Base-by-base conservation (phyloP, 1,140 invertebrate genomes). In the Cheumatopsyche charites region DNA sequence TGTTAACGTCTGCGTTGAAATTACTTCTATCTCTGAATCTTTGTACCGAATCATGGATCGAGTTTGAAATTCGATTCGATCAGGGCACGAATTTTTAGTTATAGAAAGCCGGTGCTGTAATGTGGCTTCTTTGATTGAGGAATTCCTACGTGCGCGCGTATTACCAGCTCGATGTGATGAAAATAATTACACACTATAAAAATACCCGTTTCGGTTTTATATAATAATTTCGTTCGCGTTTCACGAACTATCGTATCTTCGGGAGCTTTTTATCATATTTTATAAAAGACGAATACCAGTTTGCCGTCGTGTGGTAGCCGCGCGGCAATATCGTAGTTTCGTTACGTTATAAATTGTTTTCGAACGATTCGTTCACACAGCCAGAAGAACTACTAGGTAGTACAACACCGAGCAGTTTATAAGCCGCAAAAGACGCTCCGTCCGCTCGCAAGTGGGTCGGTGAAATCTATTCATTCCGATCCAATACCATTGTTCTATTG, bases 401-500 rank as follows among this genome's bases (percentile, higher is more conserved):
- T 13, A n/a, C 58, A 29, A 13, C 58, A 41, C 6, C 62, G 17
- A n/a, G 4, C 62, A 41, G 25, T 65, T 23, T 25, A 26, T 7
- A 13, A 61, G 17, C 12, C 19, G 9, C 17, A 23, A 12, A 36
- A 3, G 9, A 36, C 29, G 3, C 3, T 9, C 29, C 9, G 3
- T 36, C 9, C 29, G 29, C 9, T 11, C 23, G 42, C 19, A 62
- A 71, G 73, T 68, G 49, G 70, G 61, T 12, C 70, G 61, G 70
- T 71, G 73, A 75, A 75, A 75, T 75, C 70, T 75, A 66, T 73
- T 67, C 65, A 36, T 45, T 72, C 67, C 63, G 19, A 55, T 72
- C 36, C 70, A 12, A n/a, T 58, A 21, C 49, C 43, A 71, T 74
- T 74, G 65, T 65, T 71, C 70, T 71, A 62, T 67, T 29, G 9